Base-by-base conservation (phyloP, 2,797 vertebrate genomes). In the Myotis vivesi region DNA sequence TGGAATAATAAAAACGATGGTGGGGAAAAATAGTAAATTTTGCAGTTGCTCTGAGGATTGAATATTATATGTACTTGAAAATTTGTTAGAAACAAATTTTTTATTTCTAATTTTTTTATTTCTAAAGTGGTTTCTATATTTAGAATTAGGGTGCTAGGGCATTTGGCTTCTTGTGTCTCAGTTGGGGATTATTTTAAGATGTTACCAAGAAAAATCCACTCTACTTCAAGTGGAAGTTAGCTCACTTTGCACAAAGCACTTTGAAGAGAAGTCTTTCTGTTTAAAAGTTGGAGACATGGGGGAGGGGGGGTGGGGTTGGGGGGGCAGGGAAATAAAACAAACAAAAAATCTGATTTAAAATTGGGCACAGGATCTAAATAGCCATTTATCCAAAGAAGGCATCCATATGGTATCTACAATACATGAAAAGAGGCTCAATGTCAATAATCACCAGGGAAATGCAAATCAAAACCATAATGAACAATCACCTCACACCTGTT, bases 301-400 rank as follows among this genome's bases (percentile, higher is more conserved):
- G 25, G 2, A 0, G 0, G 0, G 25, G 25, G 23, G 22, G 55
- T 2, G 44, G 76, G 25, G 2, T 0, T 0, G 0, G 25, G 25
- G 23, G 22, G 55, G 3, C 11, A 12, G 11, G 57, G 5, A 59
- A 59, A 59, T 11, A 59, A 59, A 59, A 12, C 57, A 59, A 59
- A 28, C 57, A 57, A 33, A 28, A 33, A 33, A 72, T 28, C 3
- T 28, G 25, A 66, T 55, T 72, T 64, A 81, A 81, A 93, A 41
- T 20, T 64, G 12, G 44, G 25, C 36, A 81, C 16, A 8, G 4
- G 28, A 73, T 64, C 55, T 72, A 36, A 81, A 41, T 1, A 92
- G 28, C 25, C 33, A 33, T 12, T 28, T 80, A 71, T 64, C 30
- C 57, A 81, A 87, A 79, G 33, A 73, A 76, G 23, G 25, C 20